Percentiles rank a stretch among this genome's conserved stretches.
phyloP scores from a whole-genome alignment of 2,888 invertebrate species.

The Odontocerum albicorne region DNA sequence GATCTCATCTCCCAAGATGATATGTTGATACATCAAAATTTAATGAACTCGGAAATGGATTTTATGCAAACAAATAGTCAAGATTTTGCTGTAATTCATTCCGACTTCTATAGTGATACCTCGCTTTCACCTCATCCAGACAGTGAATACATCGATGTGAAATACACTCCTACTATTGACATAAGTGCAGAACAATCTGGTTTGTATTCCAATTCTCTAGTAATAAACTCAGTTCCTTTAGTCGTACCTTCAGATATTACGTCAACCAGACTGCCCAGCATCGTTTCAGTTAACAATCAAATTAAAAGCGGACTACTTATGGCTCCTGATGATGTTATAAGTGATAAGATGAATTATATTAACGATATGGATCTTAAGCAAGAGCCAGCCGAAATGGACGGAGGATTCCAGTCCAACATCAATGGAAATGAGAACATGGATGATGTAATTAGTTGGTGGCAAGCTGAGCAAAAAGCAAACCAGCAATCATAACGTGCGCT shows the following conservation, averaged over 20 bases:
- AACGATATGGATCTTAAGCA: constrained; percentile 54
- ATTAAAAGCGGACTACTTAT: constrained; percentile 38
- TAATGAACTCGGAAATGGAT: constrained; percentile 56
- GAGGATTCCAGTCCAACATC: constrained; percentile 51
- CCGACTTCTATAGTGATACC: constrained; percentile 46
- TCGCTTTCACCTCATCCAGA: constrained; percentile 49
- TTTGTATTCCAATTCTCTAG: constrained; percentile 19
- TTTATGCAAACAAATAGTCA: constrained; percentile 56
- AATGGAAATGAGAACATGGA: constrained; percentile 49
- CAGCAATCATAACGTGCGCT: constrained; percentile 11
- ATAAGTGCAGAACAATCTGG: constrained; percentile 40
- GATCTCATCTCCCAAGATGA: constrained; percentile 55
- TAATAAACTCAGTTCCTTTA: constrained; percentile 13
- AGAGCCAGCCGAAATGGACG: constrained; percentile 43
- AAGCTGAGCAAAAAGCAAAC: constrained; percentile 40
- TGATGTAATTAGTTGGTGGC: constrained; percentile 58
- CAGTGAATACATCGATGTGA: constrained; percentile 48
- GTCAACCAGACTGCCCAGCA: constrained; percentile 6
- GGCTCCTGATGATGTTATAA: constrained; percentile 47
- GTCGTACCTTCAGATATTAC: constrained; percentile 15
- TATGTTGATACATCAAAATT: constrained; percentile 47
- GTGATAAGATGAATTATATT: constrained; percentile 49
- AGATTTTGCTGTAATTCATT: constrained; percentile 53
- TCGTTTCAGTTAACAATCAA: not conserved
- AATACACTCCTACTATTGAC: constrained; percentile 48